Evolutionary conservation across 2,113 vertebrate species (phyloP).

Genomic region (Grammomys dolichurus): DNA sequence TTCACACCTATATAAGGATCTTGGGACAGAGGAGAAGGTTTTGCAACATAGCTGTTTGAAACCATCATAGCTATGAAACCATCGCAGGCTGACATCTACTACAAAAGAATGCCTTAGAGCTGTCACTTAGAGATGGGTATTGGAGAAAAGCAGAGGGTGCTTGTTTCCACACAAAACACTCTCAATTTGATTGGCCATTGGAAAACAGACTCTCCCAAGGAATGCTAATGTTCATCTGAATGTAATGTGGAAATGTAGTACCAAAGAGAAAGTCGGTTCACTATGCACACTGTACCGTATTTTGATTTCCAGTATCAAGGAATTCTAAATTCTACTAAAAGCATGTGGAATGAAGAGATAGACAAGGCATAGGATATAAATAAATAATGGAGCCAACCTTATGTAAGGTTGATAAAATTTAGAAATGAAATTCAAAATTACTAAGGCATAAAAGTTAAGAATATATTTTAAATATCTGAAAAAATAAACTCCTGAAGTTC

Average conservation of each 20-base stretch:
- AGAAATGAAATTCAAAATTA: not conserved
- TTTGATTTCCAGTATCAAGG: not conserved
- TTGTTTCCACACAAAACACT: not conserved
- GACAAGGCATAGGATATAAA: not conserved
- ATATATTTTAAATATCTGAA: not conserved
- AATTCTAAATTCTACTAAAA: not conserved
- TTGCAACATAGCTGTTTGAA: not conserved
- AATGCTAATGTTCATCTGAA: not conserved
- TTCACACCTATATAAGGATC: not conserved
- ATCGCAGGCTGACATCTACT: not conserved
- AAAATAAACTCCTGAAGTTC: slow-evolving; percentile 12
- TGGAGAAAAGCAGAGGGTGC: not conserved
- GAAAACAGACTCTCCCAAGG: slow-evolving; percentile 9
- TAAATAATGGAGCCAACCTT: not conserved
- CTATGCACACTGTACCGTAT: not conserved
- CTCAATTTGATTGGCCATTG: not conserved
- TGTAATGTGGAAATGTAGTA: not conserved
- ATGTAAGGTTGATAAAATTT: not conserved
- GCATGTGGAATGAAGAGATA: not conserved
- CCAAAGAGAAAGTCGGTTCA: not conserved
- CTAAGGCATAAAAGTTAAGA: not conserved
- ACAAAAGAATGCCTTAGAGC: not conserved
- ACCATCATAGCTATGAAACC: not conserved
- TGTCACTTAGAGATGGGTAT: not conserved
- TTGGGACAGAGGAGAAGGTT: not conserved